Percentiles rank a stretch among this genome's conserved stretches.
Evolutionary conservation across 53 echinoderm and acorn worm species (phyloP).

Genomic region (Zoroaster sp.): DNA sequence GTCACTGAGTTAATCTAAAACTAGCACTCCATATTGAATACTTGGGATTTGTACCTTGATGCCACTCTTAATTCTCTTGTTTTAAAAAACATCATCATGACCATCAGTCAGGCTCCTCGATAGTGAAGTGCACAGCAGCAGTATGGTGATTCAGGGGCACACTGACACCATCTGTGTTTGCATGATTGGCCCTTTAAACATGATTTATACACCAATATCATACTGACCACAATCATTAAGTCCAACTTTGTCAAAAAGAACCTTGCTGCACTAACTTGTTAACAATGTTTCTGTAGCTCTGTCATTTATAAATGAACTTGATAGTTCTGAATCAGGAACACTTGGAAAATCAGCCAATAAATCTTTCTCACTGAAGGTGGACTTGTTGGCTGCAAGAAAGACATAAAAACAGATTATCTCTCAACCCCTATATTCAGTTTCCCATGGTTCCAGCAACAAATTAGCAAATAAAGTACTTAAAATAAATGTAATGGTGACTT

Average conservation of each 20-base stretch:
- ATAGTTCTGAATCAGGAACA: constrained; percentile 1
- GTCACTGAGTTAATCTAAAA: no score
- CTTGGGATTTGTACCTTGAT: no score
- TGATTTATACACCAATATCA: not conserved
- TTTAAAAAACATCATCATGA: not conserved
- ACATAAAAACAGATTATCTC: no score
- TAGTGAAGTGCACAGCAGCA: not conserved
- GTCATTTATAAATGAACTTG: not conserved
- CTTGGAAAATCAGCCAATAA: constrained; percentile 8
- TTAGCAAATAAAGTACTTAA: no score
- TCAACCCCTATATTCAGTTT: no score
- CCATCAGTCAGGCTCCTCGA: not conserved
- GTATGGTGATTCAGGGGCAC: not conserved
- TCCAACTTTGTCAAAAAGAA: not conserved
- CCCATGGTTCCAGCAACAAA: no score
- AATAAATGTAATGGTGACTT: no score
- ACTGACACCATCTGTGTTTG: not conserved
- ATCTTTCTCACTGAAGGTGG: not conserved
- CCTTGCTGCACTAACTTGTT: not conserved
- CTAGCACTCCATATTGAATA: no score
- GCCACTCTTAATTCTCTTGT: not conserved
- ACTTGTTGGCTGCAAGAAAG: not conserved
- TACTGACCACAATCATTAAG: not conserved
- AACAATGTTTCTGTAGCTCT: not conserved
- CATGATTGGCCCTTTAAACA: not conserved